Base-by-base conservation (phyloP, 2,888 invertebrate genomes). In the Caenorhabditis panamensis region DNA sequence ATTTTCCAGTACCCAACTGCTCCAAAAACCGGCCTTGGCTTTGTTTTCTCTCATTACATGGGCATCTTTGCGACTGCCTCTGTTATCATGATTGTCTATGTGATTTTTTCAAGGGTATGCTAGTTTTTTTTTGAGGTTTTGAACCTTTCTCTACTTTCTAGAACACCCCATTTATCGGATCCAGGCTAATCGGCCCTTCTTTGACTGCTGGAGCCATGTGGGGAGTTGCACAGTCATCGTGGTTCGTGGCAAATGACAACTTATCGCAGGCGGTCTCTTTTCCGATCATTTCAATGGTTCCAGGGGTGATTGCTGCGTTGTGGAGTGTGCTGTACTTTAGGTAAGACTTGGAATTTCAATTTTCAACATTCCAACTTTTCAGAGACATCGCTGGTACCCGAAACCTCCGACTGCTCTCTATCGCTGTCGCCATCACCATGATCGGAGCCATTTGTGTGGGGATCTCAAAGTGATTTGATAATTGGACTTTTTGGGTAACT, bases 161-260 rank as follows among this genome's bases (percentile, higher is more conserved):
- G 77, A 92, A 92, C 86, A 88, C 88, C 37, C 92, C 92, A 1
- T 85, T 84, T 61, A 87, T 92, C 2, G 91, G 91, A 69, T 90
- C 91, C 26, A 59, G 62, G 4, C 67, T 87, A 16, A 71, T 84
- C 20, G 87, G 86, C 0, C 87, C 26, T 75, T 88, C 69, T 88
- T 87, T 71, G 88, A 91, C 68, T 2, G 91, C 92, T 2, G 93
- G 93, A 0, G 54, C 91, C 18, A 91, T 93, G 91, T 93, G 93
- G 93, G 92, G 90, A 11, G 83, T 92, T 2, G 93, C 92, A 16
- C 91, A 92, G 16, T 84, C 91, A 1, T 88, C 90, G 41, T 93
- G 92, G 87, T 92, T 93, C 87, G 88, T 93, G 2, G 92, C 93
- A 26, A 93, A 93, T 86, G 91, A 91, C 73, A 88, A 89, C 2